Base-by-base conservation (phyloP, 2,113 vertebrate genomes). In the Cacatua alba region DNA sequence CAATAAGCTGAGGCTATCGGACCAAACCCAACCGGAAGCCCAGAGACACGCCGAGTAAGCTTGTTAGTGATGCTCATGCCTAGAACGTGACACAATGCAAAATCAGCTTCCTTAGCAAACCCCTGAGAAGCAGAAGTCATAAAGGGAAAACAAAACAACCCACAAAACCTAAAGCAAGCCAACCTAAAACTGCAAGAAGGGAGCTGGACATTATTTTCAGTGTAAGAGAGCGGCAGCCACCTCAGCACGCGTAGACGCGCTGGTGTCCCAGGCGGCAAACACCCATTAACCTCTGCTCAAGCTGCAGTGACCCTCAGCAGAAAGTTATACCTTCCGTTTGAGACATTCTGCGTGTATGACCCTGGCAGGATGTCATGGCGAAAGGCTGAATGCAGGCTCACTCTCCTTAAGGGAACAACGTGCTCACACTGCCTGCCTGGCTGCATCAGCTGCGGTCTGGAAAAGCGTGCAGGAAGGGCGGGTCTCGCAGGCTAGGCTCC, bases 181-280 rank as follows among this genome's bases (percentile, higher is more conserved):
- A 59, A 57, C 9, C 43, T 51, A 75, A 57, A 57, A 23, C 23
- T 43, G 19, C 28, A 52, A 44, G 29, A 13, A 83, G 14, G 7
- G 24, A 49, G 5, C 49, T 12, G 8, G 11, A 52, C 33, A 57
- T 24, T 19, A 39, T 17, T 64, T 72, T 15, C 26, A 18, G 0
- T 16, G 2, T 21, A 44, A 57, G 0, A 43, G 6, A 3, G 20
- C 5, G 44, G 43, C 37, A 74, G 25, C 17, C 48, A 31, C 14
- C 15, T 29, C 35, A 9, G 4, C 7, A 49, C 1, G 1, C 0
- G 13, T 1, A 31, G 53, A 52, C 0, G 1, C 1, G 2, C 44
- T 24, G 17, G 28, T 29, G 33, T 3, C 17, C 43, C 29, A 35
- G 15, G 21, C 13, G 21, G 57, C 57, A 57, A 69, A 68, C 2